These are phyloP conservation scores for Mesopsocus fuscifrons DNA, from an alignment of 2,888 invertebrate genomes.

Conservation along the genomic window DNA sequence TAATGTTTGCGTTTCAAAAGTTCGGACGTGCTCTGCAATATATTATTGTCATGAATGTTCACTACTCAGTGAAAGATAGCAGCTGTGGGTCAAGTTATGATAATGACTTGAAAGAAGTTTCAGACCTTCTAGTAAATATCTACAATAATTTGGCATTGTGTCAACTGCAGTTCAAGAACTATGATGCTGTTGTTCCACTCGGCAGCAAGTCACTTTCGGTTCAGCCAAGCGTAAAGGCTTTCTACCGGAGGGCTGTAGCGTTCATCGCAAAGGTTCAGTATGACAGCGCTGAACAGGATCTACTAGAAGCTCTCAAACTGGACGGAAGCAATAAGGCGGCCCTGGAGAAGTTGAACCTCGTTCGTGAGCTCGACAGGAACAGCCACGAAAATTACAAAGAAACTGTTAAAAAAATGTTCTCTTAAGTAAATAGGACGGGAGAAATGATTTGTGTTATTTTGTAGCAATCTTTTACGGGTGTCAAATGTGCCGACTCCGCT, in stretches of 20 bases:
- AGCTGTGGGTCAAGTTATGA: too few species aligned
- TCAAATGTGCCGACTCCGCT: too few species aligned
- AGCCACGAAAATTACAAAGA: slow-evolving; percentile 38
- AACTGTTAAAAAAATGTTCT: slow-evolving; percentile 32
- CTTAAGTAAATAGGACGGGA: slow-evolving; percentile 7
- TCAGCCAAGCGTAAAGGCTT: slow-evolving; percentile 29
- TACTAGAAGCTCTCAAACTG: slow-evolving; percentile 32
- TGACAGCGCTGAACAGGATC: slow-evolving; percentile 40
- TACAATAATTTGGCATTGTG: slow-evolving; percentile 73
- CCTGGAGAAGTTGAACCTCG: slow-evolving; percentile 33
- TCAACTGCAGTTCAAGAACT: slow-evolving; percentile 47
- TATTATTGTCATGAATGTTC: slow-evolving; percentile 37
- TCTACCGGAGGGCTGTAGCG: slow-evolving; percentile 30
- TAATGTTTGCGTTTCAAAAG: slow-evolving; percentile 46
- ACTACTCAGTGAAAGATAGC: slow-evolving; percentile 19
- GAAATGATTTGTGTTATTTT: too few species aligned
- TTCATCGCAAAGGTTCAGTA: slow-evolving; percentile 36
- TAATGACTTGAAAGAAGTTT: slow-evolving; percentile 25
- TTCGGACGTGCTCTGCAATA: slow-evolving; percentile 58
- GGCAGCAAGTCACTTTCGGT: slow-evolving; percentile 29
- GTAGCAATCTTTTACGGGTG: slow-evolving; percentile 10
- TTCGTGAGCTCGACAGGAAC: slow-evolving; percentile 36
- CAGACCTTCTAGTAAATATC: slow-evolving; percentile 33
- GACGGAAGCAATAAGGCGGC: slow-evolving; percentile 48
- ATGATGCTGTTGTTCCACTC: slow-evolving; percentile 41